Conservation (phyloP, 2,797 vertebrate species). For the Crossoptilon crossoptilon region DNA sequence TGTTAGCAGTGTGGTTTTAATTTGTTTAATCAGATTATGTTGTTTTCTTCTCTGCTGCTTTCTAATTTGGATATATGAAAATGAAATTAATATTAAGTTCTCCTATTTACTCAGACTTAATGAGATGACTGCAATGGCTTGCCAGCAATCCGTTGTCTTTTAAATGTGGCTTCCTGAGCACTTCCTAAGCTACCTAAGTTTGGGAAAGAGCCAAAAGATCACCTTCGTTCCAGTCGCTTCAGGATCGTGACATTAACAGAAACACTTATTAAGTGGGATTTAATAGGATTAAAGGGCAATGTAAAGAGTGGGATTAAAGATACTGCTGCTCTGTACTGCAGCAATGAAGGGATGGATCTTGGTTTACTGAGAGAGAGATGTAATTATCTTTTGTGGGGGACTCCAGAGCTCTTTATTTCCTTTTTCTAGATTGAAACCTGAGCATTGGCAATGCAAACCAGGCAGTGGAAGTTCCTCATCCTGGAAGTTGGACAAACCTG, state of each 20-base stretch:
- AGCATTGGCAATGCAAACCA: not conserved
- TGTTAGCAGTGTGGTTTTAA: conserved; percentile 76
- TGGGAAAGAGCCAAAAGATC: not conserved
- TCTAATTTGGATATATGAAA: conserved; percentile 71
- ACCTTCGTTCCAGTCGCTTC: accelerated
- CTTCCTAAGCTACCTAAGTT: not conserved
- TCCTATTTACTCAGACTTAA: conserved; percentile 71
- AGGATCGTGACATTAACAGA: accelerated
- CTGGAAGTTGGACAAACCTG: not conserved
- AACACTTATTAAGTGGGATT: not conserved
- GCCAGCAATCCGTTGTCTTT: not conserved
- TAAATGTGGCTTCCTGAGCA: not conserved
- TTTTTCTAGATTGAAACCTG: not conserved
- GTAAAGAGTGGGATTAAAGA: not conserved
- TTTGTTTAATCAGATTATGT: conserved; percentile 78
- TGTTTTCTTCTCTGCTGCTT: conserved; percentile 75
- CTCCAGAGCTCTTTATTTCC: not conserved
- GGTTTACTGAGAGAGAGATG: too few relatives aligned
- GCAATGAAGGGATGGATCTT: not conserved
- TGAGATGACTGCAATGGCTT: conserved; percentile 38
- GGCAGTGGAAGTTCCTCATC: not conserved
- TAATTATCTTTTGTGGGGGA: not conserved
- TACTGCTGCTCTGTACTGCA: accelerated
- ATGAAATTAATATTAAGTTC: conserved; percentile 77
- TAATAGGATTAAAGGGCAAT: not conserved